Evolutionary conservation across 1,140 invertebrate species (phyloP), one percentile per base, ranked within the genome.

Genomic region (Aphelenchoides avenae): DNA sequence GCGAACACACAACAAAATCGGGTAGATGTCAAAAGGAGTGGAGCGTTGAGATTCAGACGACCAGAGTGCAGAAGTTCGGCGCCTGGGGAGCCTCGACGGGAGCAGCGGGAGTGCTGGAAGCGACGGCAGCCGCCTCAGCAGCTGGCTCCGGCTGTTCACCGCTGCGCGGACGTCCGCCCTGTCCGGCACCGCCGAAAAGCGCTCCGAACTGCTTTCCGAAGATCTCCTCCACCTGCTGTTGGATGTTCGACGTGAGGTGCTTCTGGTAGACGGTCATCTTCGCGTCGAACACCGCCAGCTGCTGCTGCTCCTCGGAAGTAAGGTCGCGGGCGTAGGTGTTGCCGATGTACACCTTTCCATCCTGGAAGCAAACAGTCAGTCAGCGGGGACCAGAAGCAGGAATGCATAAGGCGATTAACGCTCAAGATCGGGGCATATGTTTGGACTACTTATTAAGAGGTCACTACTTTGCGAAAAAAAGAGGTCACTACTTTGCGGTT

Each of bases 281-380:
- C 15, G 36, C 40, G 46, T 64, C 60, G 52, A 73, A 73, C 24
- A 68, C 49, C 36, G 65, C 50, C 7, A 73, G 46, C 46, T 73
- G 52, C 9, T 59, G 42, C 30, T 78, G 63, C 42, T 73, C 70
- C 34, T 39, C 49, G 15, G 52, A 24, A 41, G 52, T 67, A 27
- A 73, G 41, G 30, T 73, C 70, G 41, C 70, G 70, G 26, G 74
- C 69, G 44, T 46, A 70, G 15, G 67, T 57, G 30, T 58, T 61
- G 6, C 70, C 70, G 34, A 73, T 57, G 50, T 73, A 73, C 36
- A 73, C 71, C 33, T 61, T 74, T 55, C 77, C 71, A 41, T 57
- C 57, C 47, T 73, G 70, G 22, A 73, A 61, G 31, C 53, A 70
- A n/a, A 41, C 61, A n/a, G n/a, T n/a, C n/a, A n/a, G n/a, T n/a